These are phyloP conservation scores for Cryptotermes secundus DNA, from an alignment of 1,140 invertebrate genomes.

Conservation along the genomic window DNA sequence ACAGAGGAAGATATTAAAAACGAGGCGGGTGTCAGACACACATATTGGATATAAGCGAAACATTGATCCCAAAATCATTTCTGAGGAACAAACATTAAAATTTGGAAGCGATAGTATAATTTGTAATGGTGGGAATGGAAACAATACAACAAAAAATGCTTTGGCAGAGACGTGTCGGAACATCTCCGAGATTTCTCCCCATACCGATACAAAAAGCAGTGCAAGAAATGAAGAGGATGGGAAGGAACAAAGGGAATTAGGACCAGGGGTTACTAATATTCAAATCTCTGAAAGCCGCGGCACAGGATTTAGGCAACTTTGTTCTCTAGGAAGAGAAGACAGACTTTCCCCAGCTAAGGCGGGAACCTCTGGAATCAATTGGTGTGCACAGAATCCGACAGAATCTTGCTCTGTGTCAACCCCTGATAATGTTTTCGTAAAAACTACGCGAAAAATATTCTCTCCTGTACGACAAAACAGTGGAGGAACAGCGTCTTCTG, in stretches of 20 bases:
- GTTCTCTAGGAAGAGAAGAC: not conserved
- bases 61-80: constrained; percentile 16
- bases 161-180: not conserved
- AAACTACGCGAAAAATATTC: constrained; percentile 74
- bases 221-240: not conserved
- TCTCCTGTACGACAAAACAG: constrained; percentile 55
- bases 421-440: constrained; percentile 62
- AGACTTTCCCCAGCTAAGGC: not conserved
- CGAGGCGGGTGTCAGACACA: constrained; percentile 41
- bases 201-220: not conserved
- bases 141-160: not conserved
- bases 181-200: not conserved
- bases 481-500: constrained; percentile 35
- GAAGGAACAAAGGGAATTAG: not conserved
- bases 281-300: not conserved
- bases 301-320: not conserved
- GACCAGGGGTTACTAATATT: not conserved
- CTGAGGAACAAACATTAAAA: not conserved
- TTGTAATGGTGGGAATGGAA: not conserved
- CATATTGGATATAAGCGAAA: constrained; percentile 40
- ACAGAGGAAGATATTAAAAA: constrained; percentile 40
- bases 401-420: constrained; percentile 32
- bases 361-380: not conserved
- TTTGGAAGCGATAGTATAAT: not conserved
- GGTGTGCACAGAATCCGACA: not conserved